phyloP scores from a whole-genome alignment of 2,888 invertebrate genomes.

The Cheilosia impressa region DNA sequence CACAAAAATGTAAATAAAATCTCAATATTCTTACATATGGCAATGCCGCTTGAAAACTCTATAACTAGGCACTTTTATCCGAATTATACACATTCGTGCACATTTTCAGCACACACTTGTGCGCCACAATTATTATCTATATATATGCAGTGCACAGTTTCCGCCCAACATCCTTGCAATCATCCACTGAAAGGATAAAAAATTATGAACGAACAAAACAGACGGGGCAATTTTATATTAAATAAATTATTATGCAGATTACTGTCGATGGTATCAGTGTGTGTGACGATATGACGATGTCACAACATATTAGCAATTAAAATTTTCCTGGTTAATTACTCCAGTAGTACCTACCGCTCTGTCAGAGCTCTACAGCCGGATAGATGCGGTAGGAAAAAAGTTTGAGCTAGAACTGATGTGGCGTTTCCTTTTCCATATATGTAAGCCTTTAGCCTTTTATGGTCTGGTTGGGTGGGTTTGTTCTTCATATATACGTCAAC shows the following conservation, averaged over 20 bases:
- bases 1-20: too few species aligned
- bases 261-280: conserved; percentile 58
- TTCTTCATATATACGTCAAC: conserved; percentile 26
- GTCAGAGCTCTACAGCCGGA: conserved; percentile 21
- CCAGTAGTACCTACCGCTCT: conserved; percentile 43
- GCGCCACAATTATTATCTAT: conserved; percentile 44
- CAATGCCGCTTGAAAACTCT: conserved; percentile 22
- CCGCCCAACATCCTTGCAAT: conserved; percentile 62
- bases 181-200: conserved; percentile 38
- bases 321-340: conserved; percentile 84
- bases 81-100: neutral
- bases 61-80: conserved; percentile 25
- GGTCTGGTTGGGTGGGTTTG: conserved; percentile 40
- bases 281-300: conserved; percentile 68
- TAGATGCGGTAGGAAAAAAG: conserved; percentile 36
- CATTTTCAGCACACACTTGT: conserved; percentile 24
- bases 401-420: conserved; percentile 47
- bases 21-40: conserved; percentile 17
- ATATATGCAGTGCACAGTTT: conserved; percentile 44
- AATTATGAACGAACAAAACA: conserved; percentile 35
- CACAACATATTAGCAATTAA: conserved; percentile 83
- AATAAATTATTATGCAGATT: conserved; percentile 73
- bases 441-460: conserved; percentile 39
- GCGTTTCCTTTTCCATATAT: conserved; percentile 47
- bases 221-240: conserved; percentile 71